Base-by-base conservation (phyloP, 1,140 invertebrate genomes). In the Laupala kohalensis region DNA sequence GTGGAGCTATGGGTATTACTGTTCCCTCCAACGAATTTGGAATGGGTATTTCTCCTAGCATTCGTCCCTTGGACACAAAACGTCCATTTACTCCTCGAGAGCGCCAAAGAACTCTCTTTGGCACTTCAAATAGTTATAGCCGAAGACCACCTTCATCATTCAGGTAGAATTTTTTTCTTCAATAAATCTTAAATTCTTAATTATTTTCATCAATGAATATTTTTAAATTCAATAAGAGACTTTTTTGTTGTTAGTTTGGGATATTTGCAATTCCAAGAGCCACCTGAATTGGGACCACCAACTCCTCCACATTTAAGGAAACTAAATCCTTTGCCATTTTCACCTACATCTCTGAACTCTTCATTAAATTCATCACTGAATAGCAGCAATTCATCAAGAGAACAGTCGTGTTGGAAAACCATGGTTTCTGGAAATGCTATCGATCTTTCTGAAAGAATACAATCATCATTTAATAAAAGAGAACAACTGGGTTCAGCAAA, bases 51-150 rank as follows among this genome's bases (percentile, higher is more conserved):
- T 68, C 67, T 30, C 63, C 71, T 23, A 53, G 28, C 4, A 67
- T 72, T 13, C 82, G 84, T 3, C 77, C 87, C 68, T 82, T 92
- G 62, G 85, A 88, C 76, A 92, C 90, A 0, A 86, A 89, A 72
- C 82, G 92, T 28, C 92, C 92, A 4, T 92, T 90, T 76, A 94
- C 92, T 12, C 92, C 92, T 6, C 83, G 88, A 26, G 90, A 92
- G 70, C 86, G 89, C 28, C 87, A 90, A 71, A 81, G 92, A 67
- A 86, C 87, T 4, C 81, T 92, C 12, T 89, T 90, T 80, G 89
- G 89, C 66, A 84, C 84, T 72, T 73, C 78, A 28, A 81, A 83
- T 29, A 78, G 80, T 67, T 76, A 82, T 74, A 80, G 84, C 25
- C 86, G 87, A 69, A 80, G 92, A 72, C 91, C 92, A 24, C 89